phyloP scores from a whole-genome alignment of 2,113 vertebrate genomes.

The Natator depressus region DNA sequence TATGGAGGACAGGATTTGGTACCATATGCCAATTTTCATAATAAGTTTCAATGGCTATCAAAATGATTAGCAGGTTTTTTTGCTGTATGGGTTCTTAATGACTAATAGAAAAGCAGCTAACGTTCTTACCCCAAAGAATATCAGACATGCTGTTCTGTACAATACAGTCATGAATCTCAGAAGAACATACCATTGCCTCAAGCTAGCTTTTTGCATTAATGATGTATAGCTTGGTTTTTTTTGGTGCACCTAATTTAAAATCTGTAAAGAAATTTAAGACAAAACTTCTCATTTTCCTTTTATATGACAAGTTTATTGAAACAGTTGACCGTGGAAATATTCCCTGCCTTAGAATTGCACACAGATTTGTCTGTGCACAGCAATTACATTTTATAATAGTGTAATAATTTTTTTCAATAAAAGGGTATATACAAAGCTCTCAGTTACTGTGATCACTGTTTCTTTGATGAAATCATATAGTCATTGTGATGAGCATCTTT shows the following conservation, averaged over 20 bases:
- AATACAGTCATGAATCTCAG: not conserved
- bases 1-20: not conserved
- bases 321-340: not conserved
- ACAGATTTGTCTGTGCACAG: not conserved
- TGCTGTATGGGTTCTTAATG: not conserved
- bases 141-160: not conserved
- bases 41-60: not conserved
- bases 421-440: not conserved
- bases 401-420: conserved; percentile 6
- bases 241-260: not conserved
- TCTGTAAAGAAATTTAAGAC: not conserved
- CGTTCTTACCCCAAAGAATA: not conserved
- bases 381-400: conserved; percentile 14
- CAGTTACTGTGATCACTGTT: not conserved
- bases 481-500: not conserved
- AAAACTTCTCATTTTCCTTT: not conserved
- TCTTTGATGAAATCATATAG: conserved; percentile 31
- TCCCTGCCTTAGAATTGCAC: not conserved
- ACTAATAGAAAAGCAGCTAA: not conserved
- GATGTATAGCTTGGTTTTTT: not conserved
- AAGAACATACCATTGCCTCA: not conserved
- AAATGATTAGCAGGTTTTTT: not conserved
- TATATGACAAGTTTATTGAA: not conserved
- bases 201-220: not conserved
- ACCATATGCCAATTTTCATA: not conserved